Base-by-base conservation (phyloP, 2,113 vertebrate species). In the Chamaetylas fuelleborni region DNA sequence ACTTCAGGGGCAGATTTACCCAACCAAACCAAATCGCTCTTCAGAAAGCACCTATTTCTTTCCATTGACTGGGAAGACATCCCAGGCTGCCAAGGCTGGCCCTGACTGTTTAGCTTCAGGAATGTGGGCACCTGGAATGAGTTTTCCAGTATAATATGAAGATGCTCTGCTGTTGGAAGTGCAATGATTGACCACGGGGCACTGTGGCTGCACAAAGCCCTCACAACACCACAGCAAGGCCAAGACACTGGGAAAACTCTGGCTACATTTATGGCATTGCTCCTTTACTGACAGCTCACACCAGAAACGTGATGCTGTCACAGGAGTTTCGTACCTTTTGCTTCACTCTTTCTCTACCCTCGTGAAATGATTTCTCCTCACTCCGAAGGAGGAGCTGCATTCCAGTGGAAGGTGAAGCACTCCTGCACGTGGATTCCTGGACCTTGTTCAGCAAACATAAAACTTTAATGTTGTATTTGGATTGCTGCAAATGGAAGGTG, bases 141-240 rank as follows among this genome's bases (percentile, higher is more conserved):
- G 6, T 78, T 86, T 62, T 56, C 60, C 53, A 34, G 2, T 0
- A 1, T 6, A 26, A 12, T 15, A 1, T 6, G 38, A n/a, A 64
- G 34, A n/a, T 3, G 1, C 1, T 23, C 14, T 45, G 14, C 43
- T 72, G 15, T 3, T 48, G 72, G 83, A 56, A 51, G 9, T 3
- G 13, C 4, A 8, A 7, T 5, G n/a, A 18, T 2, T 0, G 0
- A 15, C 29, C 11, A 0, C 18, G 12, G 0, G 4, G 5, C 6
- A 0, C 9, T 13, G 40, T 5, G 16, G 22, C 38, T 33, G 18
- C 58, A 26, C 40, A 48, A n/a, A 83, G 33, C 16, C 36, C 64
- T 66, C 58, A 5, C 19, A 25, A 7, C 14, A 23, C 5, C 0
- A 43, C 67, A 81, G 20, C 34, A 34, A 58, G 25, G 36, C 8